Evolutionary conservation across 2,888 invertebrate genomes (phyloP), one percentile per base, ranked within the genome.

Genomic region (Harpalus rubripes): DNA sequence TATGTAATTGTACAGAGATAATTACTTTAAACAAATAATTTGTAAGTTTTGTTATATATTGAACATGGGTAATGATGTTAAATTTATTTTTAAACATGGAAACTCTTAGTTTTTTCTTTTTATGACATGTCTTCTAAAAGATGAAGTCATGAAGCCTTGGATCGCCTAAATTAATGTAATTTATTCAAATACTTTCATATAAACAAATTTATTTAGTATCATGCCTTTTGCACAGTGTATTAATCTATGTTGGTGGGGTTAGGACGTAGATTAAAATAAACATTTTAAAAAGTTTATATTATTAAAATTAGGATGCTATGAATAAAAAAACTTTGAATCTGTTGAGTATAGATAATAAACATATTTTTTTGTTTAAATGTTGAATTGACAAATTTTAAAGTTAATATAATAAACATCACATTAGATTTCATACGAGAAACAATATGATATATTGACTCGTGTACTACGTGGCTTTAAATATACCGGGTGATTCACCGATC

Each of bases 11-110:
- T 52, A 44, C 7, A 52, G 44, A 10, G 44, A 52, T 52, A 52
- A 52, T 52, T 52, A 6, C 44, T 52, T 52, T 52, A 52, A 12
- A 52, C 12, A 52, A 52, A 52, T 52, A 52, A 52, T 12, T 52
- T 12, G 12, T 52, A 52, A 0, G 44, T 52, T 52, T 52, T 52
- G 44, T 12, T 52, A 12, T 52, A 52, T 1, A 52, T 52, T 52
- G 44, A 3, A 52, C 44, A 52, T 52, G 44, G 12, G 10, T 52
- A 52, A 52, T 52, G 44, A 52, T 52, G 44, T 52, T 52, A 52
- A 52, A 52, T 52, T 52, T 52, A 52, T 52, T 52, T 52, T 52
- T 52, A 52, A 52, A 52, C 44, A 52, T 52, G 12, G 44, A 52
- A 32, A 52, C 44, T 52, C 10, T 52, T 52, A 52, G 44, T 52